Evolutionary conservation across 2,888 invertebrate genomes (phyloP), one percentile per base, ranked within the genome.

Genomic region (Melanostoma scalare): DNA sequence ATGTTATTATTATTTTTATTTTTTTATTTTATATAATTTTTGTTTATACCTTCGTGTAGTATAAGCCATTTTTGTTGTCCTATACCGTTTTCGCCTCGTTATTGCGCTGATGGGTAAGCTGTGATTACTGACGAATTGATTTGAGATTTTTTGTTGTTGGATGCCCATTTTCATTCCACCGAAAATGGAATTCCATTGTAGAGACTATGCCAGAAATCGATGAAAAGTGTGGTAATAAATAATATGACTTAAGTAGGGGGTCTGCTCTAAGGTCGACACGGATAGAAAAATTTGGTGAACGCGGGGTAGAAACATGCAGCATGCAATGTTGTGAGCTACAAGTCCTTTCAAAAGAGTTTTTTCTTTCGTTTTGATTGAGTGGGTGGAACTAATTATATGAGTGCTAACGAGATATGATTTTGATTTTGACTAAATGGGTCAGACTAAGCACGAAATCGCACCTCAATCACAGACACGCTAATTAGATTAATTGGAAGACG

Each of bases 51-150:
- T 58, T 84, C 30, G 42, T 78, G 46, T 46, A 20, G 20, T 20
- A 20, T 20, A 53, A 69, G 58, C 50, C 48, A 74, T 74, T 75
- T 79, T 79, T 74, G 65, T 71, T 84, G 84, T 74, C 84, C 79
- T 75, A 84, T 79, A 84, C 84, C 84, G 84, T 84, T 84, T 84
- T 79, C 84, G 84, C 79, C 84, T 84, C 79, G 84, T 84, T 84
- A 84, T 55, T 20, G 20, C 79, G 71, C 79, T 71, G 79, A 79
- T 79, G 79, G 79, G 71, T 20, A 74, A 84, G 74, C 84, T 79
- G 84, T 79, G 84, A 84, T 84, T 84, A 84, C 67, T 84, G 84
- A 84, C 79, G 74, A 84, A 84, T 79, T 61, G 65, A 69, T 75
- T 61, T 9, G 71, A 48, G 46, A 35, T 52, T 48, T 55, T 71